phyloP scores from a whole-genome alignment of 37 sponge, comb jelly and placozoan genomes.

The Sycon ciliatum region DNA sequence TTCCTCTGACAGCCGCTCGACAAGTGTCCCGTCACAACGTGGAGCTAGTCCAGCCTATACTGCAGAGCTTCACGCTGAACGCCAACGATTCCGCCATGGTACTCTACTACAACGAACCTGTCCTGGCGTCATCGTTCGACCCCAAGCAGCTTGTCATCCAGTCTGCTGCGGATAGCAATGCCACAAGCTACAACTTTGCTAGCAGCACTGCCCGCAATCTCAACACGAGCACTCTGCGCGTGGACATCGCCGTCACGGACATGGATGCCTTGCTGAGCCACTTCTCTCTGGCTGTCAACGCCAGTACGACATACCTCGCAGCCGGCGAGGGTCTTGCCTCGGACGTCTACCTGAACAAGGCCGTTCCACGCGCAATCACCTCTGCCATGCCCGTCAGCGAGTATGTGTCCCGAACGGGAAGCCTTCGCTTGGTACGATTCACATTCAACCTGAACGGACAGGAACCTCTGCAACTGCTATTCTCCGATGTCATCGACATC shows the following conservation, averaged over 20 bases:
- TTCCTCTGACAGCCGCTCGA: background rate
- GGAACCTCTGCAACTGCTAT: slow-evolving; percentile 9
- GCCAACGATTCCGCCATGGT: slow-evolving; percentile 46
- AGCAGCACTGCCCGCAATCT: background rate
- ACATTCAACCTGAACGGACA: background rate
- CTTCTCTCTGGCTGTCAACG: background rate
- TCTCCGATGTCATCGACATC: slow-evolving; percentile 25
- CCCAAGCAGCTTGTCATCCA: slow-evolving; percentile 54
- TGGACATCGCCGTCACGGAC: background rate
- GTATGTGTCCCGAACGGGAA: background rate
- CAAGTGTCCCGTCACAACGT: slow-evolving; percentile 47
- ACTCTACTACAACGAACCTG: slow-evolving; percentile 45
- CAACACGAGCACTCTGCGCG: background rate
- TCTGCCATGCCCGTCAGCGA: background rate
- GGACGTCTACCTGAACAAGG: slow-evolving; percentile 1
- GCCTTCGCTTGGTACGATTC: background rate
- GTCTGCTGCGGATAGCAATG: background rate
- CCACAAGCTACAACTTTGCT: background rate
- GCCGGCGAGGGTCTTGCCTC: background rate
- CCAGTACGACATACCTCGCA: background rate
- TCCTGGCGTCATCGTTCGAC: slow-evolving; percentile 45
- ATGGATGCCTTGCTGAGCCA: background rate
- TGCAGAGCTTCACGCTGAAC: slow-evolving; percentile 52
- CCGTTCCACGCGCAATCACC: background rate
- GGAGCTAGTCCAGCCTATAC: slow-evolving; percentile 49